Evolutionary conservation across 2,113 vertebrate genomes (phyloP), one percentile per base, ranked within the genome.

Genomic region (Glaucidium brasilianum): DNA sequence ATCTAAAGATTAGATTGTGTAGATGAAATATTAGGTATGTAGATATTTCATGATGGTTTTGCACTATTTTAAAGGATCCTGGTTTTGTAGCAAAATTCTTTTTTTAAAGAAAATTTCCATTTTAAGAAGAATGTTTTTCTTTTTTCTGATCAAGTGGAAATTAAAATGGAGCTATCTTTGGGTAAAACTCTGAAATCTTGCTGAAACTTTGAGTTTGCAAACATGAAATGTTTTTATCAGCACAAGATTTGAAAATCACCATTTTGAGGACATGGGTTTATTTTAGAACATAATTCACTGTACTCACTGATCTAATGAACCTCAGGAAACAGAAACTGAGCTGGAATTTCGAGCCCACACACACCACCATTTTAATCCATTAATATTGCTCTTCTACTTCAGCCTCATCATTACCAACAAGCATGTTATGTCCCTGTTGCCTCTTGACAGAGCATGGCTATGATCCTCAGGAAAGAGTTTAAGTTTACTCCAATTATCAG

Each of bases 361-460:
- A 34, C 73, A 77, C 2, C 7, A 43, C 6, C 19, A 62, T 87
- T 85, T 92, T 53, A 56, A 29, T 7, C 8, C 25, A 39, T 49
- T 60, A 52, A 63, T 68, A 56, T 17, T 66, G 3, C 14, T 64
- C 15, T 66, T 78, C 21, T 92, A 35, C 23, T 43, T 69, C 3
- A 0, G 6, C 5, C 6, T 66, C 9, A 29, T n/a, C 7, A 6
- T 85, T 47, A 41, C 12, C 34, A 25, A 49, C 4, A 66, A 45
- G 21, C 15, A 22, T 9, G 15, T 73, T 80, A 32, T 0, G 0
- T 18, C 6, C 5, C 16, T 3, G 5, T 32, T 67, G 9, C 21
- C 39, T 58, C 35, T 60, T 83, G 53, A n/a, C 4, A 18, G 22
- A 60, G 5, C 22, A 63, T 11, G 47, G n/a, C 12, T 55, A 6